Conservation (phyloP, 2,113 vertebrate genomes). For the Trinectes maculatus region DNA sequence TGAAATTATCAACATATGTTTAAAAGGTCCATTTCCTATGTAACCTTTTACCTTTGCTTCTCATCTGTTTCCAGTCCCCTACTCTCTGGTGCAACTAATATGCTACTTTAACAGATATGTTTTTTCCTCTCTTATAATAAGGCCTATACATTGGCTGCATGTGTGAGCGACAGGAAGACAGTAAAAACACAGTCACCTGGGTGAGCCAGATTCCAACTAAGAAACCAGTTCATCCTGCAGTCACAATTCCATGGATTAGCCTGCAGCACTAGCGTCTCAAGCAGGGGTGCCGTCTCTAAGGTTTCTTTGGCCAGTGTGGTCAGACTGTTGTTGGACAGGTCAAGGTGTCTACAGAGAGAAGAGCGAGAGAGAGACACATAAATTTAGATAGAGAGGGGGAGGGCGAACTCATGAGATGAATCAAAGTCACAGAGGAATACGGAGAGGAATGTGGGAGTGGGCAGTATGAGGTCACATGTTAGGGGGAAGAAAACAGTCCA, state of each 20-base stretch:
- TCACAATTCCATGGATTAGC: conserved; percentile 93
- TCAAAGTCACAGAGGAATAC: background rate
- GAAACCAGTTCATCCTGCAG: conserved; percentile 86
- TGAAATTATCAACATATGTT: conserved; percentile 15
- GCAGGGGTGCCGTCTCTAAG: conserved; percentile 82
- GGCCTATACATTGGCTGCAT: too few species aligned
- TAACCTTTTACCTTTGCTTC: background rate
- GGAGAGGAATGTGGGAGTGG: conserved; percentile 4
- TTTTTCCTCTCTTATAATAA: too few species aligned
- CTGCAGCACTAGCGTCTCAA: conserved; percentile 90
- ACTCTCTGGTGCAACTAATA: too few species aligned
- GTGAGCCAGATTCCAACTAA: conserved; percentile 82
- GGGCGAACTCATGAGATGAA: background rate
- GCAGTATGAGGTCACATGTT: conserved; percentile 14
- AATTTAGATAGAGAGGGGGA: background rate
- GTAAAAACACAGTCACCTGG: conserved; percentile 78
- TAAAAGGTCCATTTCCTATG: background rate
- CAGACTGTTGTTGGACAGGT: conserved; percentile 91
- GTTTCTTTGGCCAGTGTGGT: conserved; percentile 77
- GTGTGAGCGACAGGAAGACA: background rate
- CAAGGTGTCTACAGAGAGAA: conserved; percentile 82
- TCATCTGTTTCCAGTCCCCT: background rate
- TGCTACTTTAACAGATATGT: too few species aligned
- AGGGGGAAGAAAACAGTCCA: conserved; percentile 10
- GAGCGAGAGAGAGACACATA: conserved; percentile 1